Conservation (phyloP, 2,113 vertebrate species). For the Stegastes partitus region DNA sequence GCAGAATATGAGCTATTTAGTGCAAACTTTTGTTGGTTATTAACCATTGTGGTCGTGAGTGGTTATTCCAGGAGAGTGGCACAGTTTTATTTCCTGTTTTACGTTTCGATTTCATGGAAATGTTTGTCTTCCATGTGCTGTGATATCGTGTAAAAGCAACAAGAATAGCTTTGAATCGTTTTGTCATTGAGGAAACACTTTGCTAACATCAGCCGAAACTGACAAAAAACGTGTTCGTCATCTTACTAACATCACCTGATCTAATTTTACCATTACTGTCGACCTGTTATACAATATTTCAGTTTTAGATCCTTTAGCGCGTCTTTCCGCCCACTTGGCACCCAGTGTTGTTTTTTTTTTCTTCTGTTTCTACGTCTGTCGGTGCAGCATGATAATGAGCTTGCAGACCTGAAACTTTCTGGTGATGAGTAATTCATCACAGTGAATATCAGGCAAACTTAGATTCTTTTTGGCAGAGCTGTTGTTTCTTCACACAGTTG, state of each 20-base stretch:
- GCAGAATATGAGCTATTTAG: not conserved
- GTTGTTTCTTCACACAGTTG: too few relatives aligned
- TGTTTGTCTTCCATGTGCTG: not conserved
- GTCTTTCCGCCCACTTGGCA: not conserved
- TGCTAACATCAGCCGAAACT: too few relatives aligned
- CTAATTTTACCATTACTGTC: too few relatives aligned
- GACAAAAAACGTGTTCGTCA: too few relatives aligned
- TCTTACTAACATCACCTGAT: too few relatives aligned
- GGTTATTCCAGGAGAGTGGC: not conserved
- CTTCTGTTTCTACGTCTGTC: constrained; percentile 12
- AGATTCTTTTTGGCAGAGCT: not conserved
- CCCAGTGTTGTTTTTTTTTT: not conserved
- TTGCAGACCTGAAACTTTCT: constrained; percentile 27
- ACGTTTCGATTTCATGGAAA: not conserved
- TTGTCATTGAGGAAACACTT: not conserved
- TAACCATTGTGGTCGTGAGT: not conserved
- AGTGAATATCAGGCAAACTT: too few relatives aligned
- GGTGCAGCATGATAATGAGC: constrained; percentile 25
- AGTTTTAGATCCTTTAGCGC: not conserved
- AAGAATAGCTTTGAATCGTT: not conserved
- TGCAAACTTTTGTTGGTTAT: not conserved
- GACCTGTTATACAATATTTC: too few relatives aligned
- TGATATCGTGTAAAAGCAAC: not conserved
- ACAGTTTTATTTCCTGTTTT: not conserved
- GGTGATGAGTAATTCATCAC: constrained; percentile 12